These are phyloP conservation scores for Leptobrachium ailaonicum DNA, from an alignment of 2,113 vertebrate species.

Conservation along the genomic window DNA sequence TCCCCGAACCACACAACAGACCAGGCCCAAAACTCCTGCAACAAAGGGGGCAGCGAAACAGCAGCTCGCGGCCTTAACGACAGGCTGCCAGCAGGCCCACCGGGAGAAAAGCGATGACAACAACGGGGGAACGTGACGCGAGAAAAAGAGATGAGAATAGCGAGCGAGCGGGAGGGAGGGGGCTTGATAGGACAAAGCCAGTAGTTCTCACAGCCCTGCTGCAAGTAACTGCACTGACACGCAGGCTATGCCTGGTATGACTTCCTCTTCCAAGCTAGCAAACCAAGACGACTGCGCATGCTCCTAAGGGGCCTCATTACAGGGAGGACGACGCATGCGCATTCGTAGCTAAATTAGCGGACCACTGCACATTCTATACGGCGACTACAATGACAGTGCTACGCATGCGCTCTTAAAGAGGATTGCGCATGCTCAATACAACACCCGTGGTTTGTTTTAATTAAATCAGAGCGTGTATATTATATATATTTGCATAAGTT, in stretches of 20 bases:
- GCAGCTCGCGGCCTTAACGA: slow-evolving; percentile 46
- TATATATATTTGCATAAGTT: no score
- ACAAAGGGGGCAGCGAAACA: slow-evolving; percentile 24
- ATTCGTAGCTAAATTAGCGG: no score
- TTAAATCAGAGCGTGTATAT: no score
- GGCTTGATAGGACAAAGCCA: slow-evolving; percentile 66
- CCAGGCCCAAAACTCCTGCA: slow-evolving; percentile 81
- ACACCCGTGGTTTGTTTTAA: no score
- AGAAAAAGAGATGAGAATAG: neutral
- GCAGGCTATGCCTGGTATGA: slow-evolving; percentile 82
- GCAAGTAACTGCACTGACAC: slow-evolving; percentile 87
- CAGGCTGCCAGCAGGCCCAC: neutral
- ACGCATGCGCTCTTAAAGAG: no score
- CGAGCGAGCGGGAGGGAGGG: slow-evolving; percentile 16
- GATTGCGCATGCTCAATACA: no score
- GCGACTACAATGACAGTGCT: no score
- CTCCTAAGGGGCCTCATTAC: slow-evolving; percentile 69
- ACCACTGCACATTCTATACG: no score
- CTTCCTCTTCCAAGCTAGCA: slow-evolving; percentile 61
- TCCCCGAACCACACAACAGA: slow-evolving; percentile 56
- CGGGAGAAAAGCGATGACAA: no score
- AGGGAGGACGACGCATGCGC: slow-evolving; percentile 51
- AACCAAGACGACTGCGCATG: slow-evolving; percentile 58
- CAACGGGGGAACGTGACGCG: neutral
- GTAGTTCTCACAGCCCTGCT: slow-evolving; percentile 87